Evolutionary conservation across 2,113 vertebrate genomes (phyloP), one percentile per base, ranked within the genome.

Genomic region (Cinclus mexicanus): DNA sequence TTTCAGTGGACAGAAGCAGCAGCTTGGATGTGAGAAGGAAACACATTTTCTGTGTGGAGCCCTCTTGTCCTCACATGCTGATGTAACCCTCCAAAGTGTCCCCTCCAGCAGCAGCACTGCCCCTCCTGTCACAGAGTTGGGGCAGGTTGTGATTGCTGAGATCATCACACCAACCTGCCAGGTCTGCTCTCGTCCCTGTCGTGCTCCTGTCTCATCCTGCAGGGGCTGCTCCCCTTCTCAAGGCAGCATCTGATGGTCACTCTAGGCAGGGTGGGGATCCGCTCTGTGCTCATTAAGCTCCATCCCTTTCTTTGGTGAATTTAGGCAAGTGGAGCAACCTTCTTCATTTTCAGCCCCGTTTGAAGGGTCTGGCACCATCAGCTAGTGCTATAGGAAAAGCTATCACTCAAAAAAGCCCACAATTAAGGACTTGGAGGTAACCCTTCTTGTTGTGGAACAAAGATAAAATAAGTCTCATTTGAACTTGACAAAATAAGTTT

Each of bases 161-260:
- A 7, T 1, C 42, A 17, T 1, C 31, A 7, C 57, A 29, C 17
- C 49, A 29, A 4, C 26, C 33, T 37, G 41, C 49, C 39, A 1
- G 0, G 2, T 8, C 26, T 69, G 41, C 55, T 29, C 55, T 69
- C 29, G 15, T 5, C 44, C 16, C 41, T 57, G 50, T 49, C 24
- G 8, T 5, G 37, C 21, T 64, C 11, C 1, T 13, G 0, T 14
- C 46, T 17, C 53, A 1, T 6, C 56, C 41, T 28, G 19, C 5
- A 13, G 8, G 47, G n/a, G 56, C 46, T 77, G 24, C 24, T 47
- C 28, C 24, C 6, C 7, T 14, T 17, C 50, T 41, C n/a, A 5
- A 18, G 71, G 39, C 33, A 71, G 35, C 7, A 13, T 5, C 24
- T 42, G 61, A 19, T n/a, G 23, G 42, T 7, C 53, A 5, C 5